A percentile compares a stretch with the other conserved stretches of the same genome.
Evolutionary conservation across 1,140 invertebrate species (phyloP).

Genomic region (Saccostrea glomerata): DNA sequence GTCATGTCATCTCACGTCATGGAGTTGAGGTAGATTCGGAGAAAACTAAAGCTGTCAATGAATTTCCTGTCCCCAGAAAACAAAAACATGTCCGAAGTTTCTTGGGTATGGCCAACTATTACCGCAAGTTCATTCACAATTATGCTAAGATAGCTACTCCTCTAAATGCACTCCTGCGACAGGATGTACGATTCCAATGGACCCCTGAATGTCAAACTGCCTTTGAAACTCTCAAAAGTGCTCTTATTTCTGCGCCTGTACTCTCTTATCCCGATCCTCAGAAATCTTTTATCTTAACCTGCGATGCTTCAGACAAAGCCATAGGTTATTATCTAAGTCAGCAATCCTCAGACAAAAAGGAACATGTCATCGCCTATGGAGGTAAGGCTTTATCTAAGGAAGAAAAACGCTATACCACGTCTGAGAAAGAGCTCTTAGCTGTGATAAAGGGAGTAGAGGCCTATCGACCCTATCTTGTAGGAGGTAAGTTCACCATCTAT

Average conservation of each 20-base stretch:
- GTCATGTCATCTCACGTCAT: conserved; percentile 46
- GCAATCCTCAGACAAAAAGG: background rate
- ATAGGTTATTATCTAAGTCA: conserved; percentile 41
- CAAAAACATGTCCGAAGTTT: conserved; percentile 41
- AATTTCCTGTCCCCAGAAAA: conserved; percentile 62
- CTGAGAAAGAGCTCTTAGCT: conserved; percentile 38
- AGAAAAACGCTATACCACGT: conserved; percentile 29
- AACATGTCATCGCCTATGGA: conserved; percentile 38
- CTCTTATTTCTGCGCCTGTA: too few species aligned
- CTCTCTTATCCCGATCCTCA: conserved; percentile 55
- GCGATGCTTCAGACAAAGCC: conserved; percentile 17
- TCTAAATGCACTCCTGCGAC: too few species aligned
- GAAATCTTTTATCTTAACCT: conserved; percentile 3
- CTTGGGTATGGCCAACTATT: too few species aligned
- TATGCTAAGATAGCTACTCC: too few species aligned
- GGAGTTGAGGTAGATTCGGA: conserved; percentile 15
- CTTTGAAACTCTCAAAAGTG: too few species aligned
- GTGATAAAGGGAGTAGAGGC: conserved; percentile 34
- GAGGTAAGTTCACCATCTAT: conserved; percentile 34
- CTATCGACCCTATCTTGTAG: conserved; percentile 38
- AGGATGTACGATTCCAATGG: too few species aligned
- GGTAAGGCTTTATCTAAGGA: conserved; percentile 36
- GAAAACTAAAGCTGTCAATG: conserved; percentile 39
- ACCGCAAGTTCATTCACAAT: too few species aligned
- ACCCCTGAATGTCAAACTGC: too few species aligned